Evolutionary conservation across 2,888 invertebrate genomes (phyloP).

Genomic region (Xestia rhomboidea): DNA sequence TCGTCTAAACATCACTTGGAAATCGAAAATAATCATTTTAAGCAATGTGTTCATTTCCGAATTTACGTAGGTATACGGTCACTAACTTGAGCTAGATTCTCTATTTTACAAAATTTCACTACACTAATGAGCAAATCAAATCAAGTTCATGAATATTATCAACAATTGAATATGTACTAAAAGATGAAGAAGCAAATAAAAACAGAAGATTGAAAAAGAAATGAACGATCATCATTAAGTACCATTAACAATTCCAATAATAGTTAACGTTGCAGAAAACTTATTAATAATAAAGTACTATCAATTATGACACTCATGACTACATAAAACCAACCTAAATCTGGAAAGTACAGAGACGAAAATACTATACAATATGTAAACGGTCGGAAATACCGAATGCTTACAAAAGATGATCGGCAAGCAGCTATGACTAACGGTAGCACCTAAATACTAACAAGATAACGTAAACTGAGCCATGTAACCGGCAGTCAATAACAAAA

Average conservation of each 20-base stretch:
- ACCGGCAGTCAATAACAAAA: conserved; percentile 48
- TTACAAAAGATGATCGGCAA: conserved; percentile 15
- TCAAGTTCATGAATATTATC: background rate
- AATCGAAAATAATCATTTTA: background rate
- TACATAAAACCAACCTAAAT: conserved; percentile 18
- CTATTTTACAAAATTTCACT: background rate
- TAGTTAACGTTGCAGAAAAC: background rate
- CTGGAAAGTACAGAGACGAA: conserved; percentile 22
- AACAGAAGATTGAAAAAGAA: background rate
- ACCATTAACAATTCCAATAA: background rate
- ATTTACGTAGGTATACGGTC: background rate
- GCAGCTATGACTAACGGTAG: conserved; percentile 37
- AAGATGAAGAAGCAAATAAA: background rate
- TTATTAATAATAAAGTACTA: background rate
- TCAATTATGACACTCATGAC: background rate
- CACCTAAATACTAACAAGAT: conserved; percentile 47
- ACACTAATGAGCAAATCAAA: background rate
- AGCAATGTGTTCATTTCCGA: background rate
- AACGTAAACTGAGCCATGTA: conserved; percentile 39
- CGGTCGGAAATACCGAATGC: conserved; percentile 11
- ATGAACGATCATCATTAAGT: background rate
- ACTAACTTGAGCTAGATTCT: background rate
- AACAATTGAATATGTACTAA: background rate
- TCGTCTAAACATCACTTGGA: background rate
- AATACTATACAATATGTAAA: conserved; percentile 12